These are phyloP conservation scores for Copsychus sechellarum DNA, from an alignment of 2,113 vertebrate species.

Conservation along the genomic window DNA sequence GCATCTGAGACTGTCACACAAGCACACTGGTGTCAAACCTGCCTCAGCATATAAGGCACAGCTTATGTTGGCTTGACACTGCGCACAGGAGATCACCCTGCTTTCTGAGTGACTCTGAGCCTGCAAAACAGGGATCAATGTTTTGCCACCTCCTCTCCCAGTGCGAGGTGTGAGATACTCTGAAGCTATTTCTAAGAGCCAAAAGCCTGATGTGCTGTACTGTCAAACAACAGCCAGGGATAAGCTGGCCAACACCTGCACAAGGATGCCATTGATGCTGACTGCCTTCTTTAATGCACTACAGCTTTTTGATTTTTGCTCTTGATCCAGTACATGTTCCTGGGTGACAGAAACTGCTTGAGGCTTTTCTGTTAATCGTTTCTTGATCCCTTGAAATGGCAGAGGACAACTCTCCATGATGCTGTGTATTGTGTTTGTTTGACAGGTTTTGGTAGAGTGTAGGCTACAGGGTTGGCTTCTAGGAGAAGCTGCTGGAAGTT, in stretches of 20 bases:
- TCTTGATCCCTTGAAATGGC: neutral
- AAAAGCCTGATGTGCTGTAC: neutral
- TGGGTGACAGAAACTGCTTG: neutral
- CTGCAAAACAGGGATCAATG: neutral
- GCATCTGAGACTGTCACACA: neutral
- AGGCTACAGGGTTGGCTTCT: neutral
- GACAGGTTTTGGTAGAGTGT: neutral
- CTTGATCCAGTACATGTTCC: neutral
- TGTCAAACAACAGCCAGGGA: neutral
- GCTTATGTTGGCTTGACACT: neutral
- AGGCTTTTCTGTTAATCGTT: neutral
- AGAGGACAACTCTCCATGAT: neutral
- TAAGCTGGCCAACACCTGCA: neutral
- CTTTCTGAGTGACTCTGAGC: neutral
- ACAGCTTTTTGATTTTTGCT: neutral
- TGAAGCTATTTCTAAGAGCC: neutral
- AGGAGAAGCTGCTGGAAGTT: neutral
- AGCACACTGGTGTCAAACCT: neutral
- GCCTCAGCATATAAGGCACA: neutral
- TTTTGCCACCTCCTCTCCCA: neutral
- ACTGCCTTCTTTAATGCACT: neutral
- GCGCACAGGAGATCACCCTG: neutral
- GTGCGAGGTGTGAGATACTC: neutral
- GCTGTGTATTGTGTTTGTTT: neutral
- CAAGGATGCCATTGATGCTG: fast-evolving